Evolutionary conservation across 37 sponge, comb jelly and placozoan species (phyloP).

Genomic region (Geodia barretti): DNA sequence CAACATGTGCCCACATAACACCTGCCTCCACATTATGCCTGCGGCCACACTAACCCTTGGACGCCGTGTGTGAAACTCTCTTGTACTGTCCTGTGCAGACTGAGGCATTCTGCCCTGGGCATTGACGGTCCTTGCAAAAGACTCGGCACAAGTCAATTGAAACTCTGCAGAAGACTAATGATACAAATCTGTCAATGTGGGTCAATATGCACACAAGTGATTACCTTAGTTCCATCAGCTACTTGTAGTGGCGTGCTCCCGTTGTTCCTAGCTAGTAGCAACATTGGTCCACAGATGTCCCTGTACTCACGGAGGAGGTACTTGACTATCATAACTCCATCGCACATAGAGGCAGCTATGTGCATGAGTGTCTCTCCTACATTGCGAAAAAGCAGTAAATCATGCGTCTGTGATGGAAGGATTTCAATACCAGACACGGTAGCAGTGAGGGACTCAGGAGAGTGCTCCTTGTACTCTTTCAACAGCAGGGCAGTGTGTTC

Average conservation of each 20-base stretch:
- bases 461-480: neutral
- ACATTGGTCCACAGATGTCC: constrained; percentile 43
- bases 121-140: neutral
- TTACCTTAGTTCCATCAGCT: neutral
- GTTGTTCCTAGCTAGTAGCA: neutral
- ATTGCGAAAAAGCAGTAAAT: too few species aligned
- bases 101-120: too few species aligned
- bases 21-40: too few species aligned
- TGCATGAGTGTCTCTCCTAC: constrained; percentile 48
- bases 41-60: too few species aligned
- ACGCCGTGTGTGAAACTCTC: too few species aligned
- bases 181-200: neutral
- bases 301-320: constrained; percentile 24
- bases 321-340: constrained; percentile 25
- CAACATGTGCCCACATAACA: too few species aligned
- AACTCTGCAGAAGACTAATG: neutral
- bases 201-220: neutral
- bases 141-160: neutral
- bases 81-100: too few species aligned
- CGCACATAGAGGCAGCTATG: constrained; percentile 4
- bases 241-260: neutral
- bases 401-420: neutral
- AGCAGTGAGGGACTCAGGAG: neutral
- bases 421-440: neutral
- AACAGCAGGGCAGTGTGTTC: neutral